Base-by-base conservation (phyloP, 2,888 invertebrate species). In the Acanthosepion pharaonis region DNA sequence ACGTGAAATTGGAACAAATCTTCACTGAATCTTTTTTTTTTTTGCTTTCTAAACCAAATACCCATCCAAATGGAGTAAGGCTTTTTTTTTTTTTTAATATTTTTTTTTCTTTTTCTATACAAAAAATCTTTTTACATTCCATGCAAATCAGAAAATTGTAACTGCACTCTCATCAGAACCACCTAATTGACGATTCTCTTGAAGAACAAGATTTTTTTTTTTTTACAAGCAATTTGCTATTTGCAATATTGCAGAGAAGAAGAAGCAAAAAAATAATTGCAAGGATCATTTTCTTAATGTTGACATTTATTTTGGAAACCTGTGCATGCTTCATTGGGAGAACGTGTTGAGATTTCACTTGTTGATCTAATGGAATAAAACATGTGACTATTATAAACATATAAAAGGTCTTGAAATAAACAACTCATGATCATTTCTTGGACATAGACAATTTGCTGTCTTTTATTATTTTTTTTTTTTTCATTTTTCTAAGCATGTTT, bases 391-490 rank as follows among this genome's bases (percentile, higher is more conserved):
- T n/a, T n/a, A 78, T 33, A 78, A 15, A 78, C n/a, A 78, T 78
- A 78, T 78, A 78, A n/a, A 78, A n/a, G n/a, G 28, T 78, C 78
- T 78, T 78, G 78, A 78, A 78, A 78, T 78, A 78, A 78, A 78
- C 78, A 78, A 78, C 78, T 78, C 78, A 78, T 78, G 78, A 78
- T 78, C 78, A 78, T 78, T 78, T 78, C 78, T 78, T 78, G 78
- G 78, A n/a, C 8, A 78, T 28, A 78, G n/a, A 78, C 78, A n/a
- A 78, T n/a, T 78, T n/a, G 9, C 78, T n/a, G 28, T 78, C n/a
- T 78, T 78, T 42, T 42, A 42, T 42, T 42, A 42, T 42, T 42
- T 42, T 42, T 42, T 42, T 42, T 51, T 51, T 51, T 51, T 51
- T 51, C 51, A 51, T 51, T 51, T 51, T 11, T 51, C 8, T 51